Base-by-base conservation (phyloP, 2,113 vertebrate genomes). In the Petromus typicus region DNA sequence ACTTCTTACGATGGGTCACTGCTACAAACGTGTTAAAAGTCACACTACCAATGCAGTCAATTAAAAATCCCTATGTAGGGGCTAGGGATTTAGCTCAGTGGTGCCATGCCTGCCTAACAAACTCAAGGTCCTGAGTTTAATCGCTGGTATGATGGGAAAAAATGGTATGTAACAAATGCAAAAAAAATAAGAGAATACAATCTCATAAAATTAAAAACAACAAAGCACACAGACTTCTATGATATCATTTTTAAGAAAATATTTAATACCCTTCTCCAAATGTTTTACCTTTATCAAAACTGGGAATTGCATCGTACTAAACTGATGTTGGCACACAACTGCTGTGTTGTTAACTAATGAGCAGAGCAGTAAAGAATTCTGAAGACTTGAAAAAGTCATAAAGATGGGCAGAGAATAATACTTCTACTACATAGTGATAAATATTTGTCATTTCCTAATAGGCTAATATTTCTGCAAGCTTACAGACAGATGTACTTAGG, bases 351-450 rank as follows among this genome's bases (percentile, higher is more conserved):
- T 66, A 94, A 81, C 76, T 76, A 73, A 48, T 71, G 27, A 91
- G 71, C 0, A 91, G 40, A 63, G 54, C n/a, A 91, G 66, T 67
- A 86, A 61, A 89, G 30, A 83, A 43, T 25, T 64, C 48, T 86
- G 51, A 93, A 16, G 7, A 83, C 73, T 93, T 71, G 92, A 54
- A 9, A 48, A 91, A 92, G 86, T 83, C 30, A 86, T 88, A 86
- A 61, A 43, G 6, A 76, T 20, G 34, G 10, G 4, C 5, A 56
- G 22, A 89, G 27, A 23, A 79, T 40, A 89, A 79, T 11, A 51
- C 16, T 82, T 86, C 75, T 59, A 75, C n/a, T 67, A 85, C 30
- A 59, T 23, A 78, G 79, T 61, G 32, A 91, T 2, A 57, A 45
- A 85, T 75, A 79, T 9, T 88, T 37, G 51, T 92, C 67, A 90